Conservation (phyloP, 2,888 invertebrate species). For the Eilema griseolum region DNA sequence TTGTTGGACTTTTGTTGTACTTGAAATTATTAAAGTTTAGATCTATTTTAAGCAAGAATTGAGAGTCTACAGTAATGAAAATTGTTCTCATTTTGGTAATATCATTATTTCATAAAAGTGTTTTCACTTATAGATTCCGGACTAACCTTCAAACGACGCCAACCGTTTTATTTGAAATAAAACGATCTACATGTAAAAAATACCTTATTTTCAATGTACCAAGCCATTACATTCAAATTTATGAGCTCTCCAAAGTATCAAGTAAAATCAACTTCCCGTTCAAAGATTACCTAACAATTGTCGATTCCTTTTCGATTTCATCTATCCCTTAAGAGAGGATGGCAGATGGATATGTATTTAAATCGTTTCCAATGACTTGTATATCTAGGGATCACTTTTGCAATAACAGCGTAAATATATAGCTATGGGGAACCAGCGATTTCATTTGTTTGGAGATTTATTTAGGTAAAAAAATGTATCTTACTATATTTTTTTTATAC, state of each 20-base stretch:
- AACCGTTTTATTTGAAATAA: no score
- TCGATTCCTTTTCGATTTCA: constrained; percentile 12
- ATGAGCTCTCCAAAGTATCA: constrained; percentile 21
- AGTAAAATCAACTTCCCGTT: constrained; percentile 21
- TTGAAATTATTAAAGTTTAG: not conserved
- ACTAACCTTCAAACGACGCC: not conserved
- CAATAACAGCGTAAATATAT: no score
- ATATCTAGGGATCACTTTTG: constrained; percentile 21
- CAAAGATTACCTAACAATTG: constrained; percentile 25
- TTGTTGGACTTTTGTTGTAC: not conserved
- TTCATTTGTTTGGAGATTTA: no score
- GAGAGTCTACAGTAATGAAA: not conserved
- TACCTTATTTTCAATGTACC: not conserved
- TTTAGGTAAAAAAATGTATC: no score
- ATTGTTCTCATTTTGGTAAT: not conserved
- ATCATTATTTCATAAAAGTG: no score
- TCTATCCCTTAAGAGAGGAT: constrained; percentile 14
- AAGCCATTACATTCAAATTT: not conserved
- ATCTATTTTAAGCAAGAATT: not conserved
- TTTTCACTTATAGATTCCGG: not conserved
- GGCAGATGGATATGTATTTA: constrained; percentile 27
- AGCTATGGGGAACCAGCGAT: no score
- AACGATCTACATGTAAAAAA: no score
- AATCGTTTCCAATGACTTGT: constrained; percentile 39
- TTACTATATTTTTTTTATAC: no score